Evolutionary conservation across 2,113 vertebrate species (phyloP).

Genomic region (Notechis scutatus): DNA sequence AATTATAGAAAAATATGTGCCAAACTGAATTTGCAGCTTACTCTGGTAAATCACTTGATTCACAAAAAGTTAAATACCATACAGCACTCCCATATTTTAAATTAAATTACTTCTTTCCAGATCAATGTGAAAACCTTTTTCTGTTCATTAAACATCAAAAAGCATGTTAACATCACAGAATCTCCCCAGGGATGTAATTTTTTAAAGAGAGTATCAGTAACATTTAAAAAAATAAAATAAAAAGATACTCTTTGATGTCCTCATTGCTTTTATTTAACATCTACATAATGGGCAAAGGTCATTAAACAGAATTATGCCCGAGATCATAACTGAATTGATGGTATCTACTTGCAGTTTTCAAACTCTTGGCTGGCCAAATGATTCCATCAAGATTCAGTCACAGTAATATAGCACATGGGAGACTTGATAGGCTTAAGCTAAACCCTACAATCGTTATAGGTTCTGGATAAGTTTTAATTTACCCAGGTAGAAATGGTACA

Average conservation of each 20-base stretch:
- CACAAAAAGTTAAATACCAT: conserved; percentile 24
- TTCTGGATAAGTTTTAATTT: not conserved
- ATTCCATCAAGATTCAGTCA: not conserved
- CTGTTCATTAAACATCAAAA: conserved; percentile 25
- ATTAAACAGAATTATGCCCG: not conserved
- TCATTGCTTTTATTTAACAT: not conserved
- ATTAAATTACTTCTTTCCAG: conserved; percentile 23
- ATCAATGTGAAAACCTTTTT: conserved; percentile 34
- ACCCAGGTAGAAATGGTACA: not conserved
- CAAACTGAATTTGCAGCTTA: conserved; percentile 46
- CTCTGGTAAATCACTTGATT: conserved; percentile 42
- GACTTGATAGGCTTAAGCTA: not conserved
- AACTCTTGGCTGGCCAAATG: not conserved
- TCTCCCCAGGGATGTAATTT: not conserved
- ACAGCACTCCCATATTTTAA: conserved; percentile 12
- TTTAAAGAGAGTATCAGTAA: conserved; percentile 19
- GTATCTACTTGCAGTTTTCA: not conserved
- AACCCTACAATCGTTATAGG: not conserved
- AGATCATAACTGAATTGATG: not conserved
- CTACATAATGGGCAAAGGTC: not conserved
- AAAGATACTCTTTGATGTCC: not conserved
- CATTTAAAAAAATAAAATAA: not conserved
- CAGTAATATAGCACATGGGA: not conserved
- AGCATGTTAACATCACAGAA: conserved; percentile 34
- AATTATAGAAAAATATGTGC: conserved; percentile 44